Percentiles rank a stretch among this genome's conserved stretches.
These are phyloP conservation scores for Sebastes nivosus DNA, from an alignment of 2,797 vertebrate species.

Conservation along the genomic window DNA sequence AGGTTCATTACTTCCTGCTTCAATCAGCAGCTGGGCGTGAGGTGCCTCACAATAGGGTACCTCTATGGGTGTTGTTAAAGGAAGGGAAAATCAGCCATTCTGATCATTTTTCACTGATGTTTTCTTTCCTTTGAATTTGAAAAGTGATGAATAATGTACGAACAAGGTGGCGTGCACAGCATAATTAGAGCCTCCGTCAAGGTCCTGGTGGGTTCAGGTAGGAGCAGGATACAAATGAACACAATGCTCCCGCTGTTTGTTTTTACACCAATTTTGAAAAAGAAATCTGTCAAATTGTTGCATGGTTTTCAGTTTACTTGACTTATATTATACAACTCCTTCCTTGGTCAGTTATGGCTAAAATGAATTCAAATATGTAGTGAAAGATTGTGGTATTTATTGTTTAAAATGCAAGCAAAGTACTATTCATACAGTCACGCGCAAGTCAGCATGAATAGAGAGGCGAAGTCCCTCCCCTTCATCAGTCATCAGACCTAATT, in stretches of 20 bases:
- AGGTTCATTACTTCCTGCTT: not conserved
- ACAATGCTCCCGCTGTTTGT: not conserved
- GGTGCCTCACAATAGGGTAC: not conserved
- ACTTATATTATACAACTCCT: not conserved
- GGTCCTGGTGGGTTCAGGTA: not conserved
- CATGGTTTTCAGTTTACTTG: not conserved
- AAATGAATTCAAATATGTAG: not conserved
- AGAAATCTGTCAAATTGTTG: not conserved
- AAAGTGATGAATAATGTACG: conserved; percentile 6
- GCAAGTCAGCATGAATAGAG: not conserved
- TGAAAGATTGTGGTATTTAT: not conserved
- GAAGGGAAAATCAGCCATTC: not conserved
- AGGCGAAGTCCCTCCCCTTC: too few relatives aligned
- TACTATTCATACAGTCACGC: not conserved
- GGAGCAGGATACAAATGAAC: not conserved
- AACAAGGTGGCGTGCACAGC: not conserved
- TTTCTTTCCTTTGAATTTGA: not conserved
- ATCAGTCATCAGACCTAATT: too few relatives aligned
- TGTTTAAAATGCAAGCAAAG: not conserved
- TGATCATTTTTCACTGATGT: not conserved
- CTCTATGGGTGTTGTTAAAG: not conserved
- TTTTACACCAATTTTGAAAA: not conserved
- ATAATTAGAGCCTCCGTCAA: conserved; percentile 10
- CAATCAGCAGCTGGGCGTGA: conserved; percentile 9
- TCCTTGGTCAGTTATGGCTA: not conserved